Evolutionary conservation across 2,888 invertebrate genomes (phyloP).

Genomic region (Perdita meconis): DNA sequence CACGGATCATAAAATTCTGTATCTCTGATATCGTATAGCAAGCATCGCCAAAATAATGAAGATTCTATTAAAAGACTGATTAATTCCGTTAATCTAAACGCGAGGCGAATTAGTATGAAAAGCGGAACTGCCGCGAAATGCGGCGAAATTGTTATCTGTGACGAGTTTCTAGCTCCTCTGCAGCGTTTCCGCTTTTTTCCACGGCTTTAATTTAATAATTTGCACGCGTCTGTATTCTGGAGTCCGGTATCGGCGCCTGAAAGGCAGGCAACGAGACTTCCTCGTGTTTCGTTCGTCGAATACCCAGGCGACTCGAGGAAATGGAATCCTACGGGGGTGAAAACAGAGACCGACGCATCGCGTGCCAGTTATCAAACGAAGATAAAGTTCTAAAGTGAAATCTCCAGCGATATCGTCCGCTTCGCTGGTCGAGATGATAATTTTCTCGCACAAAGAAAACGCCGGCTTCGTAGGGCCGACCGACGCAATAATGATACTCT

Average conservation of each 20-base stretch:
- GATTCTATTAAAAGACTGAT: too few species aligned
- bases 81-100: too few species aligned
- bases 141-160: too few species aligned
- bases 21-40: background rate
- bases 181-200: too few species aligned
- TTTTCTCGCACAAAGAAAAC: conserved; percentile 20
- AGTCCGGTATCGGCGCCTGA: too few species aligned
- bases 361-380: conserved; percentile 33
- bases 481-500: conserved; percentile 19
- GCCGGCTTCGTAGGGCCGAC: background rate
- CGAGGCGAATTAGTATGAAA: too few species aligned
- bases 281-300: conserved; percentile 3
- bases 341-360: conserved; percentile 28
- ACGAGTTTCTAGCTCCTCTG: too few species aligned
- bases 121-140: too few species aligned
- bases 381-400: conserved; percentile 47
- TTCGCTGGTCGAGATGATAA: conserved; percentile 32
- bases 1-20: conserved; percentile 13
- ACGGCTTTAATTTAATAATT: too few species aligned
- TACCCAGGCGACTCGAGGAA: conserved; percentile 12
- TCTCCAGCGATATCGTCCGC: conserved; percentile 20
- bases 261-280: background rate
- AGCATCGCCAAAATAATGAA: background rate
- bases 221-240: too few species aligned
- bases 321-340: conserved; percentile 32